phyloP scores from a whole-genome alignment of 1,140 invertebrate species.

The Bombus consobrinus region DNA sequence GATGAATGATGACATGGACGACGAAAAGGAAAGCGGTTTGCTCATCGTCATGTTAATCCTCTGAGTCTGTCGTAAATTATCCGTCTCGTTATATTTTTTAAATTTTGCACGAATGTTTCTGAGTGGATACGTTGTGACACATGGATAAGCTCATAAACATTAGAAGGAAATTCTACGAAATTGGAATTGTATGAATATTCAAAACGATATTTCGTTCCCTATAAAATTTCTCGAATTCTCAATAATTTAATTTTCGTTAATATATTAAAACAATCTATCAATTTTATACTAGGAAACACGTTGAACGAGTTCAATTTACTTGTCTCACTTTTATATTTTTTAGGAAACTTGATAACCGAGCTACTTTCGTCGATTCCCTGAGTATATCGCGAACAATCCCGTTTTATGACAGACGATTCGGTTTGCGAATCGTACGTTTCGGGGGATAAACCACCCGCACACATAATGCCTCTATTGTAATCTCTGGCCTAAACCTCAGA shows the following conservation, averaged over 20 bases:
- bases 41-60: conserved; percentile 35
- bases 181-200: neutral
- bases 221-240: neutral
- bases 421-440: conserved; percentile 48
- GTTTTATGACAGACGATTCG: conserved; percentile 17
- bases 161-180: too few relatives aligned
- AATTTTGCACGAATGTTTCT: too few relatives aligned
- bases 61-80: neutral
- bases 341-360: neutral
- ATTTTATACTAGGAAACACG: neutral
- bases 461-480: conserved; percentile 64
- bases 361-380: neutral
- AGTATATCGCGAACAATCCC: conserved; percentile 9
- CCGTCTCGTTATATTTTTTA: neutral
- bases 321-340: neutral
- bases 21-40: conserved; percentile 1
- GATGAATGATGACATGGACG: neutral
- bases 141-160: neutral
- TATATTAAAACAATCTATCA: neutral
- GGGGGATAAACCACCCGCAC: conserved; percentile 35
- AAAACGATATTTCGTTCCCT: too few relatives aligned
- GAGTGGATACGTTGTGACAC: too few relatives aligned
- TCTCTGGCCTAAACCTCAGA: conserved; percentile 50
- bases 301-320: neutral
- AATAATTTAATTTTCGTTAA: neutral